phyloP scores from a whole-genome alignment of 2,113 vertebrate species.

The Phodopus roborovskii region DNA sequence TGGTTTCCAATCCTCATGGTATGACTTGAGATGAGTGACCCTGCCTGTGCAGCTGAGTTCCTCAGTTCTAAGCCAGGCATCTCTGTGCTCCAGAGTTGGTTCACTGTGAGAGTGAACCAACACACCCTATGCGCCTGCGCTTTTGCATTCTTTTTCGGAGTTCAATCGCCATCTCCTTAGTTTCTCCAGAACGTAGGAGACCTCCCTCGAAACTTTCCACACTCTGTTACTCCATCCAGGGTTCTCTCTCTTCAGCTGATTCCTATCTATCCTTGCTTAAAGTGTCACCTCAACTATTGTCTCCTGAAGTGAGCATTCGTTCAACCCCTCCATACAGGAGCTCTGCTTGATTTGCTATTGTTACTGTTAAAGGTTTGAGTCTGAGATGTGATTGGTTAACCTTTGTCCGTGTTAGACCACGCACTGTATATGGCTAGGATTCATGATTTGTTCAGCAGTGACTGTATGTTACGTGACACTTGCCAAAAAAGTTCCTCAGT shows the following conservation, averaged over 20 bases:
- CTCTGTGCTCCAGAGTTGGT: neutral
- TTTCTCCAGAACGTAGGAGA: neutral
- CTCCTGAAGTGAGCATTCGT: neutral
- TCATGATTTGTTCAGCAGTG: neutral
- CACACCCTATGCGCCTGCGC: accelerated
- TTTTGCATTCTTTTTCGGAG: neutral
- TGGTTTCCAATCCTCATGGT: neutral
- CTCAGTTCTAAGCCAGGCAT: neutral
- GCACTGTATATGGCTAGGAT: neutral
- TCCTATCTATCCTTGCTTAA: neutral
- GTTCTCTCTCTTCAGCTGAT: neutral
- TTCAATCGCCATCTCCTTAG: too few species aligned
- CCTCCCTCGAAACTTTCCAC: too few species aligned
- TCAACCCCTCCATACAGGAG: neutral
- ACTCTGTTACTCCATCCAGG: neutral
- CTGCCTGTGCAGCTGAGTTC: neutral
- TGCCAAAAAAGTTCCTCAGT: neutral
- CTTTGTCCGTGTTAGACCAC: neutral
- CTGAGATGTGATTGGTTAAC: neutral
- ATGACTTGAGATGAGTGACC: neutral
- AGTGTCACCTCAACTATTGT: neutral
- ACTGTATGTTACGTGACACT: neutral
- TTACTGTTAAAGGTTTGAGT: neutral
- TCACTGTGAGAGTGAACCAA: neutral
- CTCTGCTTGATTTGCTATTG: neutral